Evolutionary conservation across 2,888 invertebrate genomes (phyloP), one percentile per base, ranked within the genome.

Genomic region (Drosophila mercatorum): DNA sequence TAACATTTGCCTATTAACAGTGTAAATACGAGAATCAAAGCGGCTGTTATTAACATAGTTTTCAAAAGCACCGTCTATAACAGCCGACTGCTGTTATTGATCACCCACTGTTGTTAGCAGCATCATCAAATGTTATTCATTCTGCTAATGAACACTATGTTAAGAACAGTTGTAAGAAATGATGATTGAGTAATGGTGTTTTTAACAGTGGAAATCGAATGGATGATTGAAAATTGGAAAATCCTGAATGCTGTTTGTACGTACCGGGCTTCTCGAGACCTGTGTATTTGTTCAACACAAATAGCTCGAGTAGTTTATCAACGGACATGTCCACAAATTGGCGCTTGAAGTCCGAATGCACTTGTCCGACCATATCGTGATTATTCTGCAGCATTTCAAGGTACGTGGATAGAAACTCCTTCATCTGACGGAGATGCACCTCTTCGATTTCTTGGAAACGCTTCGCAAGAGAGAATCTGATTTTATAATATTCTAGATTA

Each of bases 371-470:
- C 91, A 97, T 95, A 86, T 97, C 97, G 93, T 98, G 97, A 91
- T 97, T 97, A 91, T 96, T 96, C 91, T 98, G 97, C 83, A 97
- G 94, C 73, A 97, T 95, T 90, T 97, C 96, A 71, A 97, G 95
- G 93, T 98, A 98, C 6, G 95, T 95, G 88, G 96, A 97, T 46
- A 98, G 94, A 94, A 98, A 98, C 89, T 98, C 97, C 92, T 98
- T 98, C 98, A 99, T 98, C 92, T 98, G 97, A 83, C 96, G 96
- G 80, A 98, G 93, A 93, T 98, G 98, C 65, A 96, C 95, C 91
- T 98, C 97, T 93, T 99, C 98, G 28, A 98, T 95, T 93, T 97
- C 97, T 94, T 99, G 98, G 92, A 98, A 99, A 92, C 97, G 96
- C 95, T 95, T 79, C 6, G 89, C 89, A 83, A 52, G 36, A n/a